These are phyloP conservation scores for Rana temporaria DNA, from an alignment of 2,113 vertebrate genomes.

Conservation along the genomic window DNA sequence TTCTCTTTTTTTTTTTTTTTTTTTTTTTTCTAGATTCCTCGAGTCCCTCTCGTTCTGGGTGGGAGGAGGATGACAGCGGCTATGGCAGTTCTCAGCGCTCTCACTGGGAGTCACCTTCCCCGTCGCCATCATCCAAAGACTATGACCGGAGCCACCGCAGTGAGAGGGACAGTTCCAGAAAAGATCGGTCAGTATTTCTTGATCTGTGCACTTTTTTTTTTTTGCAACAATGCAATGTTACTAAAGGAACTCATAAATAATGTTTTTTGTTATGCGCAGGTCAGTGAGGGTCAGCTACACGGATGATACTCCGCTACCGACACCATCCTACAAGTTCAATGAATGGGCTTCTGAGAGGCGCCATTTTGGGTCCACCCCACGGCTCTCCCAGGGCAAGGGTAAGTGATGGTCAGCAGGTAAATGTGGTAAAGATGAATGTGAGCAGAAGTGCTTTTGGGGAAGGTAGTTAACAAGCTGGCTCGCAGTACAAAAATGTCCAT, in stretches of 20 bases:
- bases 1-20: too few species aligned
- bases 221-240: not conserved
- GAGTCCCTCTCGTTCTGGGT: slow-evolving; percentile 91
- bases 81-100: slow-evolving; percentile 80
- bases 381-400: slow-evolving; percentile 94
- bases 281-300: slow-evolving; percentile 84
- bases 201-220: not conserved
- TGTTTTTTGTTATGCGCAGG: slow-evolving; percentile 69
- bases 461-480: too few species aligned
- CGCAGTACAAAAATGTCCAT: too few species aligned
- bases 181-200: slow-evolving; percentile 22
- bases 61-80: slow-evolving; percentile 94
- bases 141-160: slow-evolving; percentile 83
- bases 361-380: slow-evolving; percentile 89
- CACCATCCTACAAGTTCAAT: slow-evolving; percentile 95
- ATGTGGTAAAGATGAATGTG: too few species aligned
- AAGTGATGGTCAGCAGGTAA: not conserved
- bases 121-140: slow-evolving; percentile 82
- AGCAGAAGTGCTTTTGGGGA: too few species aligned
- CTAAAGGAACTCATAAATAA: not conserved
- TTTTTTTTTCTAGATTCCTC: slow-evolving; percentile 77
- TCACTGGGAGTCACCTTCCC: slow-evolving; percentile 96
- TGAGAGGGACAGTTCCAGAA: slow-evolving; percentile 44
- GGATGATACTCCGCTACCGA: slow-evolving; percentile 89
- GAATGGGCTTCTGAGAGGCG: slow-evolving; percentile 95